Evolutionary conservation across 2,113 vertebrate genomes (phyloP).

Genomic region (Casuarius casuarius): DNA sequence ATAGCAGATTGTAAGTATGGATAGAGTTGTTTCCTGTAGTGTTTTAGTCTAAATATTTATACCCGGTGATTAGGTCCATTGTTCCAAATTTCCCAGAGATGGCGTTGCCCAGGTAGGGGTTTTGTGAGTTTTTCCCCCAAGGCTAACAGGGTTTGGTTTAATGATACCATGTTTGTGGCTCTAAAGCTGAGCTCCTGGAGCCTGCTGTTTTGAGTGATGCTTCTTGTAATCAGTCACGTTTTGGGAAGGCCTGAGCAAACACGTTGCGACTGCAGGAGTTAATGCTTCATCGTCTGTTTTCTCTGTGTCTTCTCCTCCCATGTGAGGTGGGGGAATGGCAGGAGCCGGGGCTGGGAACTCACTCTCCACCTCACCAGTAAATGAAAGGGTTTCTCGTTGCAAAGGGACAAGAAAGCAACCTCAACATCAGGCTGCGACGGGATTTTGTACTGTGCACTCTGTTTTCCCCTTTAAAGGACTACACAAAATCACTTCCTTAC

Average conservation of each 20-base stretch:
- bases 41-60: constrained; percentile 3
- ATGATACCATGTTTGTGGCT: not conserved
- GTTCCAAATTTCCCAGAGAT: not conserved
- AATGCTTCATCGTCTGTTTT: not conserved
- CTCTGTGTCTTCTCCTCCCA: fast-evolving
- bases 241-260: not conserved
- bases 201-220: not conserved
- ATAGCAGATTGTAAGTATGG: constrained; percentile 54
- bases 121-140: not conserved
- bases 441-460: not conserved
- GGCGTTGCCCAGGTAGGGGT: not conserved
- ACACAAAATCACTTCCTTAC: not conserved
- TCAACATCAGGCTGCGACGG: not conserved
- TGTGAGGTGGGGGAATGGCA: not conserved
- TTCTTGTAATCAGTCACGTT: not conserved
- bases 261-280: not conserved
- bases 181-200: not conserved
- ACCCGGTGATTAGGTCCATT: not conserved
- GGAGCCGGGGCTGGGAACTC: not conserved
- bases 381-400: not conserved
- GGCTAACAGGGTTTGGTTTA: not conserved
- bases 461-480: not conserved
- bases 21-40: constrained; percentile 17
- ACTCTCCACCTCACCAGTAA: fast-evolving
- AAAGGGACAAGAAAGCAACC: not conserved